phyloP scores from a whole-genome alignment of 1,140 invertebrate genomes.

The Battus philenor region DNA sequence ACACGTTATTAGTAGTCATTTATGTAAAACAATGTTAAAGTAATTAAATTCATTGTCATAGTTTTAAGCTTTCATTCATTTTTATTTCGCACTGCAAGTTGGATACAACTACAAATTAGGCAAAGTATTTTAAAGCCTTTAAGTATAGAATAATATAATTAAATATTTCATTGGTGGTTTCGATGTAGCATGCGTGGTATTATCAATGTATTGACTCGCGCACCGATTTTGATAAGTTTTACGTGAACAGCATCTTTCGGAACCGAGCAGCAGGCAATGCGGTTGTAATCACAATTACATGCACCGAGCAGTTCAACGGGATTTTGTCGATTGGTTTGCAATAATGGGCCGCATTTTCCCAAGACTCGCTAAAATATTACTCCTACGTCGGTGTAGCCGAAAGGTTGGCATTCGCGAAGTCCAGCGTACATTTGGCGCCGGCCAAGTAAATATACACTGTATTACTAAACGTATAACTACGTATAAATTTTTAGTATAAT shows the following conservation, averaged over 20 bases:
- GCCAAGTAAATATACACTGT: constrained; percentile 46
- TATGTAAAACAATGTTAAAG: constrained; percentile 58
- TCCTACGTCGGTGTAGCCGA: constrained; percentile 1
- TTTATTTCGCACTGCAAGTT: constrained; percentile 66
- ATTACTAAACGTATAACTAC: constrained; percentile 65
- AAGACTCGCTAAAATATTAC: not conserved
- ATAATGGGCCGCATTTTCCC: not conserved
- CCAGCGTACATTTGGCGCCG: constrained; percentile 23
- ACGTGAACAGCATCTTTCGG: constrained; percentile 21
- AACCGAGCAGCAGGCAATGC: not conserved
- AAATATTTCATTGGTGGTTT: constrained; percentile 61
- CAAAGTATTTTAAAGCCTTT: constrained; percentile 47
- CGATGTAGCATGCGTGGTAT: constrained; percentile 53
- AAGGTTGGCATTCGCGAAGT: constrained; percentile 11
- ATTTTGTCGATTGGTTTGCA: not conserved
- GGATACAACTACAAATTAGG: constrained; percentile 66
- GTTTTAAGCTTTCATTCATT: constrained; percentile 69
- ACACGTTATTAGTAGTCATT: constrained; percentile 71
- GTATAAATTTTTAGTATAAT: constrained; percentile 70
- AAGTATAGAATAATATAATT: constrained; percentile 48
- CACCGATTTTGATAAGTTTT: constrained; percentile 36
- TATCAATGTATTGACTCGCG: constrained; percentile 40
- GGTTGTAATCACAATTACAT: constrained; percentile 8
- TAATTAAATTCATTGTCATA: constrained; percentile 73
- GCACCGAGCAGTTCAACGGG: not conserved